These are phyloP conservation scores for Shargacucullia verbasci DNA, from an alignment of 2,888 invertebrate species.

Conservation along the genomic window DNA sequence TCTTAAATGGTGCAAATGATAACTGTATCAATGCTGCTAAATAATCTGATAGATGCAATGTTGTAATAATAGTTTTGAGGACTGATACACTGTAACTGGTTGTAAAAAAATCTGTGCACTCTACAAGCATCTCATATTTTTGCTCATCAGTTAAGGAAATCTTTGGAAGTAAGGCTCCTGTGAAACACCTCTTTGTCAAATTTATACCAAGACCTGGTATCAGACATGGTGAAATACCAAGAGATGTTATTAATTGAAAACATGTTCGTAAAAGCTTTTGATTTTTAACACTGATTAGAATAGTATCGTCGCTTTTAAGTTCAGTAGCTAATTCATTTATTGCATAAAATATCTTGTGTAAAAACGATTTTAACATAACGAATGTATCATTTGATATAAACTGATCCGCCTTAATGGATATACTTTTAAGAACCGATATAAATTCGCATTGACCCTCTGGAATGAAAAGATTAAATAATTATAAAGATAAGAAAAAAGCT, in stretches of 20 bases:
- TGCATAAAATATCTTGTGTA: conserved; percentile 79
- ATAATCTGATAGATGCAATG: conserved; percentile 89
- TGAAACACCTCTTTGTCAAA: conserved; percentile 79
- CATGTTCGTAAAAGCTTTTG: conserved; percentile 90
- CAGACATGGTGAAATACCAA: conserved; percentile 91
- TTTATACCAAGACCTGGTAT: conserved; percentile 91
- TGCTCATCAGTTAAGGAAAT: conserved; percentile 81
- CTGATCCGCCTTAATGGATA: conserved; percentile 33
- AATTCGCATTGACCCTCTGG: conserved; percentile 73
- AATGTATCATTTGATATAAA: conserved; percentile 52
- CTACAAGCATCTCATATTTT: conserved; percentile 85
- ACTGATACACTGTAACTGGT: conserved; percentile 84
- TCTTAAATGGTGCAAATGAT: conserved; percentile 90
- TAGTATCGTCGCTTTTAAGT: conserved; percentile 69
- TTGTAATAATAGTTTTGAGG: conserved; percentile 88
- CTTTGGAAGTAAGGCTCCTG: conserved; percentile 67
- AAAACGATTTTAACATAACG: conserved; percentile 74
- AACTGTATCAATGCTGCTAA: conserved; percentile 92
- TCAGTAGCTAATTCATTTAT: conserved; percentile 75
- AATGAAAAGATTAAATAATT: conserved; percentile 46
- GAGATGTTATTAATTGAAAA: conserved; percentile 90
- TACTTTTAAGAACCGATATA: conserved; percentile 49
- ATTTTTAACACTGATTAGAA: conserved; percentile 91
- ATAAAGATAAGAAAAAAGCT: too few relatives aligned
- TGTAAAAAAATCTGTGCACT: conserved; percentile 84